phyloP scores from a whole-genome alignment of 2,888 invertebrate genomes.

The Lasioglossum pauxillum region DNA sequence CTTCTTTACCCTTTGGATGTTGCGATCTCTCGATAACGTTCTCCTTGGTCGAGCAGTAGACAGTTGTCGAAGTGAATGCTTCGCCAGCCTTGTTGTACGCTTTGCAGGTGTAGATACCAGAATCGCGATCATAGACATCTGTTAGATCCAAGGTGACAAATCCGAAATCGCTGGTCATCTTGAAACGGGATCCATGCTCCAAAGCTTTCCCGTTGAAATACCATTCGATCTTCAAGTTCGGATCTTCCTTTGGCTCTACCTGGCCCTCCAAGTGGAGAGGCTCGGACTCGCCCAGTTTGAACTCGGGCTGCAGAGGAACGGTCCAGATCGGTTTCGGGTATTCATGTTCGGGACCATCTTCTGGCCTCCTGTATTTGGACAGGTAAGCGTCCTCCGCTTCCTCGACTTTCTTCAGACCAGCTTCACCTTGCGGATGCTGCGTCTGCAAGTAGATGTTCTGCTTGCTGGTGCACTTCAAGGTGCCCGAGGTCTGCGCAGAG shows the following conservation, averaged over 20 bases:
- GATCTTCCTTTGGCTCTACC: constrained; percentile 97
- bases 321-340: constrained; percentile 95
- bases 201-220: constrained; percentile 96
- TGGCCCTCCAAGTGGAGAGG: constrained; percentile 96
- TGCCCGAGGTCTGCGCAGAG: constrained; percentile 95
- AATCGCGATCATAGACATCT: constrained; percentile 96
- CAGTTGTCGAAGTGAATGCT: constrained; percentile 95
- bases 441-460: constrained; percentile 94
- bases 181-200: constrained; percentile 95
- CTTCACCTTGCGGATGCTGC: constrained; percentile 97
- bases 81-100: constrained; percentile 95
- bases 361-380: constrained; percentile 89
- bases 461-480: constrained; percentile 93
- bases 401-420: constrained; percentile 94
- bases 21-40: constrained; percentile 94
- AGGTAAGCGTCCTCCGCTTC: constrained; percentile 94
- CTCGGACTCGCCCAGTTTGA: constrained; percentile 92
- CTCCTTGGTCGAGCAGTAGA: constrained; percentile 93
- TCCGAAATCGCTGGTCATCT: constrained; percentile 97
- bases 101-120: constrained; percentile 96
- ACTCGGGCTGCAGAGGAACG: constrained; percentile 92
- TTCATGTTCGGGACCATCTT: constrained; percentile 90
- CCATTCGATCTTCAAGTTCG: constrained; percentile 96
- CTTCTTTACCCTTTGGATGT: constrained; percentile 98
- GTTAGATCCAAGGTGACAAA: constrained; percentile 97